Percentiles rank a stretch among this genome's conserved stretches.
Conservation (phyloP, 1,140 invertebrate species). For the Sesamia nonagrioides region DNA sequence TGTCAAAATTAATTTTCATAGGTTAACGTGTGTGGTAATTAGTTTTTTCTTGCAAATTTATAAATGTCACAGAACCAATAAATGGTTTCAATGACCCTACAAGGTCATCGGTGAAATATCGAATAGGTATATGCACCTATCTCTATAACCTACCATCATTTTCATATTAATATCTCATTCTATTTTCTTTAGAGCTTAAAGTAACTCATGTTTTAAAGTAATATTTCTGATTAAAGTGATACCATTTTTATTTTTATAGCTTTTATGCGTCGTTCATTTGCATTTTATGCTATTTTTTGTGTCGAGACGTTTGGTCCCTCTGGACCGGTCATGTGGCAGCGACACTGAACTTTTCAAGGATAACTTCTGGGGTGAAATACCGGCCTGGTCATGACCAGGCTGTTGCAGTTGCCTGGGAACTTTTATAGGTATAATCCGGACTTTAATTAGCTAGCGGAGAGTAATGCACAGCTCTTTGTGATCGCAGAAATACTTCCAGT, state of each 20-base stretch:
- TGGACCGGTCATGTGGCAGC: not conserved
- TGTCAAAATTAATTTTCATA: no score
- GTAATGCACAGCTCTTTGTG: no score
- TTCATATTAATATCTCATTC: not conserved
- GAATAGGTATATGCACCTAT: no score
- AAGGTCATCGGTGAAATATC: constrained; percentile 10
- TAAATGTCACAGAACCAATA: no score
- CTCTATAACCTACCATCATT: not conserved
- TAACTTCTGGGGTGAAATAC: constrained; percentile 9
- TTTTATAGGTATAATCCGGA: not conserved
- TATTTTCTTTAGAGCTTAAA: not conserved
- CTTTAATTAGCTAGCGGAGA: not conserved
- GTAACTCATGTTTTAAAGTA: not conserved
- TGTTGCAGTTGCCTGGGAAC: not conserved
- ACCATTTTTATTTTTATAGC: not conserved
- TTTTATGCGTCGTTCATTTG: no score
- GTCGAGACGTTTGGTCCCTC: not conserved
- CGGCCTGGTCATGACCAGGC: not conserved
- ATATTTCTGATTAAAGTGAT: not conserved
- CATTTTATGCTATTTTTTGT: not conserved
- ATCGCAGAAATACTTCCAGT: no score
- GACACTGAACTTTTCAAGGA: constrained; percentile 51
- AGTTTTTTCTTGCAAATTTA: no score
- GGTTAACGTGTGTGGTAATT: no score
- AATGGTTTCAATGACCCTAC: no score